Evolutionary conservation across 2,888 invertebrate species (phyloP).

Genomic region (Bembecia ichneumoniformis): DNA sequence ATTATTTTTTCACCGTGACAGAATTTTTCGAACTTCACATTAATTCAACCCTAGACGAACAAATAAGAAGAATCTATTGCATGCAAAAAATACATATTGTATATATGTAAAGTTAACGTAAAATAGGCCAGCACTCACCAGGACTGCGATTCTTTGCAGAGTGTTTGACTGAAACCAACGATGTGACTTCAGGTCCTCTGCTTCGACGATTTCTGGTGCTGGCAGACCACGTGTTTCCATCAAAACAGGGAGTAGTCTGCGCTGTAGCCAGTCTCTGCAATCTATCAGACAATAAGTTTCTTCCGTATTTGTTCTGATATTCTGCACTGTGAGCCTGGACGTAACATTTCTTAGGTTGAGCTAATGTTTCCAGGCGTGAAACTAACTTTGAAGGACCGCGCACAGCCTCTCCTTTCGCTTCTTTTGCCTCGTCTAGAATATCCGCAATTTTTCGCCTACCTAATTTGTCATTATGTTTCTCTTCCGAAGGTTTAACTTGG

Average conservation of each 20-base stretch:
- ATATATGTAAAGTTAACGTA: constrained; percentile 2
- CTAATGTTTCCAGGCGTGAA: constrained; percentile 45
- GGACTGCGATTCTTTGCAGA: constrained; percentile 24
- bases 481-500: background rate
- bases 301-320: constrained; percentile 34
- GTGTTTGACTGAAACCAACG: constrained; percentile 17
- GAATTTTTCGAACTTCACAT: too few species aligned
- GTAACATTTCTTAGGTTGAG: constrained; percentile 52
- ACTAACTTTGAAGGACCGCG: constrained; percentile 43
- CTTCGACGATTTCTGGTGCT: constrained; percentile 17
- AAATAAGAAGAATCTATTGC: too few species aligned
- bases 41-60: too few species aligned
- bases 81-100: too few species aligned
- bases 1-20: too few species aligned
- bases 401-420: constrained; percentile 61
- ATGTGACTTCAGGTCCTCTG: constrained; percentile 3
- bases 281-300: constrained; percentile 30
- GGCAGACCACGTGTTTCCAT: constrained; percentile 13
- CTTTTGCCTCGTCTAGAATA: constrained; percentile 54
- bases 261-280: constrained; percentile 26
- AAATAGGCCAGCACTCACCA: constrained; percentile 67
- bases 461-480: background rate
- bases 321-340: constrained; percentile 46
- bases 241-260: constrained; percentile 8
- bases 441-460: constrained; percentile 37